Percentiles rank a stretch among this genome's conserved stretches.
Evolutionary conservation across 2,888 invertebrate species (phyloP).

Genomic region (Synergus gifuensis): DNA sequence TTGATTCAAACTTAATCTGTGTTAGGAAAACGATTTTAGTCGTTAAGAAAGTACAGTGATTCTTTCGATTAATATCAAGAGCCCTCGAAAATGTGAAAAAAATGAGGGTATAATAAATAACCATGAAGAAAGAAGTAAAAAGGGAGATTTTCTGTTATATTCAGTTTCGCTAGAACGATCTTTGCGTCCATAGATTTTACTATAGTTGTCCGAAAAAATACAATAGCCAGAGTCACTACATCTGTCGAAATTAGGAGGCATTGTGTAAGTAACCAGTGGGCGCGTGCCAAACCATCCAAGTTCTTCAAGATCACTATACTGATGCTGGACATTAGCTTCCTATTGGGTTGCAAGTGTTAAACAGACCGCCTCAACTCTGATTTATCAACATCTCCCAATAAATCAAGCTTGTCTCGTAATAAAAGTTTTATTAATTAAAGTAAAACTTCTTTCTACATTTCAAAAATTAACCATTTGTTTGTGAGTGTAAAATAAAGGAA

Average conservation of each 20-base stretch:
- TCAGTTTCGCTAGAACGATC: constrained; percentile 6
- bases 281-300: constrained; percentile 38
- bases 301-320: constrained; percentile 36
- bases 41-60: background rate
- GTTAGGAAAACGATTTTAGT: too few species aligned
- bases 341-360: constrained; percentile 25
- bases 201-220: constrained; percentile 46
- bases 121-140: background rate
- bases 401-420: background rate
- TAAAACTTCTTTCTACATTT: background rate
- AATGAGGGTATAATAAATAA: constrained; percentile 25
- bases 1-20: too few species aligned
- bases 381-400: constrained; percentile 20
- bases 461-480: too few species aligned
- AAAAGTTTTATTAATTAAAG: background rate
- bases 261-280: constrained; percentile 43
- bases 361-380: background rate
- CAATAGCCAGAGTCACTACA: constrained; percentile 41
- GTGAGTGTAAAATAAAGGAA: too few species aligned
- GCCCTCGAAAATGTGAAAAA: background rate
- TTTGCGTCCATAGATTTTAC: constrained; percentile 20
- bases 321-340: constrained; percentile 24
- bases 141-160: background rate
- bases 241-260: constrained; percentile 54
- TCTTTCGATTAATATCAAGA: background rate